Conservation (phyloP, 2,797 vertebrate species). For the Ciconia nigra region DNA sequence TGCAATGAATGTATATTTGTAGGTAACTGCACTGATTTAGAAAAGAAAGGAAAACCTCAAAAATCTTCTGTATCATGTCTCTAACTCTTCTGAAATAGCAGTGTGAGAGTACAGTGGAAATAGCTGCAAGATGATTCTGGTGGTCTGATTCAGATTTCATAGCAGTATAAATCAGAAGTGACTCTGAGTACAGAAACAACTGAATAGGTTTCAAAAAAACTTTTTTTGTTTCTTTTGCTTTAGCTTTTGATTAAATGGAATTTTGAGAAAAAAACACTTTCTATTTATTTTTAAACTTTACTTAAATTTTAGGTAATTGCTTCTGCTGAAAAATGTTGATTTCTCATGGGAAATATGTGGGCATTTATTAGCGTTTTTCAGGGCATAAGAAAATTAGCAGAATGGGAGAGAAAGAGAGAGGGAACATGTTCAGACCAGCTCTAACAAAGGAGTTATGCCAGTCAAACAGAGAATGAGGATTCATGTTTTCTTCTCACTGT, state of each 20-base stretch:
- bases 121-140: not conserved
- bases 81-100: not conserved
- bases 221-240: not conserved
- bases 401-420: not conserved
- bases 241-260: not conserved
- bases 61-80: not conserved
- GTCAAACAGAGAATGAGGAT: not conserved
- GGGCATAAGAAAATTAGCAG: not conserved
- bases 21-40: not conserved
- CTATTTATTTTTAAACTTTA: not conserved
- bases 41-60: not conserved
- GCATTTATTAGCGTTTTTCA: not conserved
- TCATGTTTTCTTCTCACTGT: not conserved
- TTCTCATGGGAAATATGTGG: not conserved
- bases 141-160: not conserved
- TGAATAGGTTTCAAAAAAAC: not conserved
- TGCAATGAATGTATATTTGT: not conserved
- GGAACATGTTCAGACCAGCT: not conserved
- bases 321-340: not conserved
- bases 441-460: not conserved
- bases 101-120: not conserved
- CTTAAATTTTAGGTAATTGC: not conserved
- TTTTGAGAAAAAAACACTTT: not conserved
- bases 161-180: not conserved
- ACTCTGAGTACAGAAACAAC: not conserved